A percentile compares a stretch with the other conserved stretches of the same genome.
These are phyloP conservation scores for Thamnaconus septentrionalis DNA, from an alignment of 2,113 vertebrate genomes.

Conservation along the genomic window DNA sequence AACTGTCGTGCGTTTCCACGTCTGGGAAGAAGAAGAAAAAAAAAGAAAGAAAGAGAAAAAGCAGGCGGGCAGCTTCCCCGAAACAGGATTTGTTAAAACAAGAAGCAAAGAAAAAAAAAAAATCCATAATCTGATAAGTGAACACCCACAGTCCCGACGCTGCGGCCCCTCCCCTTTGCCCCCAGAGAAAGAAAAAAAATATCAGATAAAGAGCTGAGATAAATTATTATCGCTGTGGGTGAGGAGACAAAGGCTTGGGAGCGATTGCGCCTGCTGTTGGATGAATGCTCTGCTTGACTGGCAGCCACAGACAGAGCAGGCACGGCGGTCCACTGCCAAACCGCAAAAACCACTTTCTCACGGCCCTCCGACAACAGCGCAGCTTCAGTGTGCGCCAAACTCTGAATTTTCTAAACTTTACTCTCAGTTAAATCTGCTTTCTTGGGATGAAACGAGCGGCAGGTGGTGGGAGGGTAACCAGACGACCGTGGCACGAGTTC, in stretches of 20 bases:
- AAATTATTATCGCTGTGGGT: conserved; percentile 59
- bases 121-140: conserved; percentile 55
- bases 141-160: conserved; percentile 20
- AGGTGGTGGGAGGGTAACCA: too few species aligned
- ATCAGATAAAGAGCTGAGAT: conserved; percentile 62
- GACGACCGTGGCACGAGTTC: too few species aligned
- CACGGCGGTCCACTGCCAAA: conserved; percentile 56
- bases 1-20: conserved; percentile 4
- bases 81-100: conserved; percentile 20
- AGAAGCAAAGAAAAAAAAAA: conserved; percentile 37
- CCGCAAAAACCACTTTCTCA: conserved; percentile 65
- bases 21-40: neutral
- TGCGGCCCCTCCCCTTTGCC: too few species aligned
- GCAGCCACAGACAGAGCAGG: conserved; percentile 67
- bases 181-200: conserved; percentile 4
- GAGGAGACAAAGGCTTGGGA: conserved; percentile 68
- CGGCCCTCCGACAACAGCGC: conserved; percentile 6
- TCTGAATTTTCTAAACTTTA: conserved; percentile 4
- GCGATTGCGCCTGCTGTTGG: conserved; percentile 61
- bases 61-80: conserved; percentile 18
- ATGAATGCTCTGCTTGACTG: conserved; percentile 74
- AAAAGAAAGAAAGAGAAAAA: too few species aligned
- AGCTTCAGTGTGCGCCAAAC: neutral
- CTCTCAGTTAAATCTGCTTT: neutral
- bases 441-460: too few species aligned